Evolutionary conservation across 2,113 vertebrate genomes (phyloP), one percentile per base, ranked within the genome.

Genomic region (Arothron firmamentum): DNA sequence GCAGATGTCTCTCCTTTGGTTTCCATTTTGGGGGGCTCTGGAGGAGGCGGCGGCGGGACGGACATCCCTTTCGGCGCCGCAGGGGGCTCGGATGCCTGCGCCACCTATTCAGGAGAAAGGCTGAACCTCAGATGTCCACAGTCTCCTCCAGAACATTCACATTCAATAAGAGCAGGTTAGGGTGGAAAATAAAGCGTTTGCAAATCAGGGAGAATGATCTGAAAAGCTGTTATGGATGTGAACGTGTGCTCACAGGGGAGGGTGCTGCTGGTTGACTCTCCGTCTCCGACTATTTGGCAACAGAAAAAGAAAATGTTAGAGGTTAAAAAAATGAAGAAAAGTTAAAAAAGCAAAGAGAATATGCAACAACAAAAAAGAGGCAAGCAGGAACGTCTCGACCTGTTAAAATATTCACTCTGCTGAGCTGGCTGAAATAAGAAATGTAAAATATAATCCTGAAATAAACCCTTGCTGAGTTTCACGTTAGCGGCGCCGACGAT

Each of bases 51-150:
- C 11, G 89, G 90, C 18, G 90, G 86, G 42, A 84, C 54, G 13
- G 91, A 90, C 92, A 93, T 96, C 87, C 87, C 92, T 60, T 68
- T 85, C 70, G 91, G 81, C 1, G 88, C 65, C 48, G 82, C 73
- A 3, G 88, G 80, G 0, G 75, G 75, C 0, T 83, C 88, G 18
- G 47, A 85, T 78, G 91, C 91, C 86, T 82, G 92, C 74, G 81
- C 81, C 59, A 80, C 77, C 86, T 89, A 20, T 59, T 63, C 14
- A 42, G 59, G 18, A 34, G 34, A 59, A 19, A 81, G 12, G 5
- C 0, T n/a, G 6, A 2, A 5, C 74, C 43, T 1, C 1, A 55
- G 38, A 48, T 12, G n/a, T 9, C 25, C 25, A 19, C 23, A 11
- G 21, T 23, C 45, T 43, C 17, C 13, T 42, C 18, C 16, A 52